Evolutionary conservation across 2,888 invertebrate genomes (phyloP).

Genomic region (Hetaerina titia): DNA sequence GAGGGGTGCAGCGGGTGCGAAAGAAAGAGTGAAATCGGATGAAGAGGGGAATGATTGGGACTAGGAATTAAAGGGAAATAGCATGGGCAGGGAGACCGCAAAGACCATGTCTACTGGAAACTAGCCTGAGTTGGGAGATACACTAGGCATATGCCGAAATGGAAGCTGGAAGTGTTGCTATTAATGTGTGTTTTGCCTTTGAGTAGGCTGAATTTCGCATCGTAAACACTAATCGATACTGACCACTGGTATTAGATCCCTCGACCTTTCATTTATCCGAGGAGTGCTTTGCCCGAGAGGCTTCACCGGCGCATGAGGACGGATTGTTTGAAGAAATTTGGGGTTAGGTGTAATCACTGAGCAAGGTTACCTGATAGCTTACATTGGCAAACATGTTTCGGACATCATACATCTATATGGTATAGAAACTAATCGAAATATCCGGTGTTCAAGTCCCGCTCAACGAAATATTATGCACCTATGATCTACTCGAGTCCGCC

Average conservation of each 20-base stretch:
- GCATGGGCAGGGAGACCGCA: neutral
- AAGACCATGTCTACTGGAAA: neutral
- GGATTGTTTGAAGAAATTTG: neutral
- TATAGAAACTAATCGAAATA: no score
- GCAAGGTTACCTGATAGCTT: neutral
- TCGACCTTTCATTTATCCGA: neutral
- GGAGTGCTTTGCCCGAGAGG: neutral
- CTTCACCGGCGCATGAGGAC: neutral
- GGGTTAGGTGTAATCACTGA: neutral
- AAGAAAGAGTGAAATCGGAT: neutral
- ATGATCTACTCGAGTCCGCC: no score
- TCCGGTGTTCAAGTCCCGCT: no score
- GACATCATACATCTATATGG: no score
- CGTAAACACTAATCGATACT: neutral
- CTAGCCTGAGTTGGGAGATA: neutral
- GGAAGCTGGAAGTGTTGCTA: neutral
- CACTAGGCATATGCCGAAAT: neutral
- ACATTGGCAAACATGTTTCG: neutral
- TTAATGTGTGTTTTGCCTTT: neutral
- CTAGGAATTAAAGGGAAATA: neutral
- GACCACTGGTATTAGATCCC: neutral
- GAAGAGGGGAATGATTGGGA: neutral
- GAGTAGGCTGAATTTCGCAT: neutral
- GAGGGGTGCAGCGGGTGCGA: neutral
- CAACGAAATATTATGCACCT: no score